phyloP scores from a whole-genome alignment of 2,113 vertebrate genomes.

The Sardina pilchardus region DNA sequence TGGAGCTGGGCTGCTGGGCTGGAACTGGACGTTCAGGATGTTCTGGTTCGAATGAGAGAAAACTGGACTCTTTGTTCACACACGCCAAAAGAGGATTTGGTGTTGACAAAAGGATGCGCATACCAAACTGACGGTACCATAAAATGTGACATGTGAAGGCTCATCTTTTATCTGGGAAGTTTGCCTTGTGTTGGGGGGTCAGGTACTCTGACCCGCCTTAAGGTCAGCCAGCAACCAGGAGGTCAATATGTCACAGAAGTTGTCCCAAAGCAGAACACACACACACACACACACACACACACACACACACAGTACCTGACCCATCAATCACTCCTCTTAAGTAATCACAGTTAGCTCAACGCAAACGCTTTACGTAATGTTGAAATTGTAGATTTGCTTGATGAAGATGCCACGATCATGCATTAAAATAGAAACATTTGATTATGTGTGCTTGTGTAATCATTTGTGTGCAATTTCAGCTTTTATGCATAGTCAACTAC shows the following conservation, averaged over 20 bases:
- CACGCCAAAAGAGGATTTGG: not conserved
- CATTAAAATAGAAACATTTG: not conserved
- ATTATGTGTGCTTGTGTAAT: not conserved
- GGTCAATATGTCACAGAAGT: not conserved
- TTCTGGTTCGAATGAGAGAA: not conserved
- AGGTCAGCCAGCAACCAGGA: constrained; percentile 19
- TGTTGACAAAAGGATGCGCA: constrained; percentile 1
- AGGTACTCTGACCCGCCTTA: constrained; percentile 17
- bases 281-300: not conserved
- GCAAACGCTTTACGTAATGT: not conserved
- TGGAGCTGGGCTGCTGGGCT: no score
- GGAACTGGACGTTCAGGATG: constrained; percentile 2
- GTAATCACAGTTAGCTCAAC: not conserved
- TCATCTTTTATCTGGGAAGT: constrained; percentile 16
- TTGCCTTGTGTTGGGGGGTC: not conserved
- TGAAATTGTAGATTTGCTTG: not conserved
- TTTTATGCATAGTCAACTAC: not conserved
- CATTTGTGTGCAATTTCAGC: not conserved
- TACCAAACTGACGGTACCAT: not conserved
- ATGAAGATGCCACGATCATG: not conserved
- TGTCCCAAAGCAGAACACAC: not conserved
- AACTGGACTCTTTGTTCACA: not conserved
- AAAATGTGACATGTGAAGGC: constrained; percentile 5
- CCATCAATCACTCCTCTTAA: not conserved
- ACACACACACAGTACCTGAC: not conserved